Evolutionary conservation across 1,140 invertebrate species (phyloP).

Genomic region (Lasaia peninsularis): DNA sequence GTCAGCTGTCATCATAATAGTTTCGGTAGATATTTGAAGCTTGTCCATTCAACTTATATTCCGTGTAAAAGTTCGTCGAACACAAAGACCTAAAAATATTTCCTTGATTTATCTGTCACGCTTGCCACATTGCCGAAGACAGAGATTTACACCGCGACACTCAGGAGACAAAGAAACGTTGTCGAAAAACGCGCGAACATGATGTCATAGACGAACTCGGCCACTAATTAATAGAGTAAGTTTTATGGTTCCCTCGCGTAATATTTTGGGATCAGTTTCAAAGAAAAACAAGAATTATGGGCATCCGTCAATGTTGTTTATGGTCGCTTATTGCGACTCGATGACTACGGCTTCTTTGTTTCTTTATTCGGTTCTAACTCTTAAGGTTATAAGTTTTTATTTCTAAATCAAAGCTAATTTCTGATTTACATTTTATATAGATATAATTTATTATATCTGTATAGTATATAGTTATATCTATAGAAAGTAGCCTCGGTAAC

Average conservation of each 20-base stretch:
- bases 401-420: constrained; percentile 15
- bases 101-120: constrained; percentile 55
- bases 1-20: too few species aligned
- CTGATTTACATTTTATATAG: not conserved
- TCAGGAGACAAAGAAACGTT: constrained; percentile 62
- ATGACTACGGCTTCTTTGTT: constrained; percentile 58
- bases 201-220: constrained; percentile 59
- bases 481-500: too few species aligned
- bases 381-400: constrained; percentile 12
- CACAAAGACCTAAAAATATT: constrained; percentile 53
- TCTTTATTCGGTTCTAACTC: constrained; percentile 13
- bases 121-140: constrained; percentile 60
- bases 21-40: too few species aligned
- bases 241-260: constrained; percentile 54
- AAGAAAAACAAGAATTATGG: constrained; percentile 69
- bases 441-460: too few species aligned
- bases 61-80: too few species aligned
- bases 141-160: constrained; percentile 63
- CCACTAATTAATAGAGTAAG: constrained; percentile 66
- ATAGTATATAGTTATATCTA: too few species aligned
- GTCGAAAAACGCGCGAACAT: constrained; percentile 52
- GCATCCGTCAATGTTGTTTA: constrained; percentile 56
- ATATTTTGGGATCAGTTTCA: constrained; percentile 57
- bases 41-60: too few species aligned
- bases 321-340: constrained; percentile 60